Evolutionary conservation across 2,888 invertebrate species (phyloP), one percentile per base, ranked within the genome.

Genomic region (Drosophila barbarae): DNA sequence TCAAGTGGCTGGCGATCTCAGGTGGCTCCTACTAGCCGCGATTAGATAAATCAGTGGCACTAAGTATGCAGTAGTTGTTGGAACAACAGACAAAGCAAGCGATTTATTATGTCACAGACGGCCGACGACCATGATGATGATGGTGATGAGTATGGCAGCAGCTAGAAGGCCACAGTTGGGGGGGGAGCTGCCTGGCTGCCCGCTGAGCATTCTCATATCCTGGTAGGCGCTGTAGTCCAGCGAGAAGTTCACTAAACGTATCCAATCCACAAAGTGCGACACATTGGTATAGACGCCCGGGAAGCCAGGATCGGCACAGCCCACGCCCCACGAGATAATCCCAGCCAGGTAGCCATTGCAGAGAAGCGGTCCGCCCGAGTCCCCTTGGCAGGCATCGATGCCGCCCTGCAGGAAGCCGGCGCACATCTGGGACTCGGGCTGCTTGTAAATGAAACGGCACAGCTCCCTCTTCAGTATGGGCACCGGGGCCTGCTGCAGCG

Each of bases 231-330:
- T 8, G 18, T 68, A 68, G 39, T 68, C 50, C 18, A 68, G 44
- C 8, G 68, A 28, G 3, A 28, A 3, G 15, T 68, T 68, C 5
- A 18, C 9, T 3, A 0, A 1, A 1, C 26, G 30, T 5, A 87
- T 84, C 84, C 86, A 87, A 0, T 58, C 12, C 0, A 41, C 9
- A 18, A 70, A 70, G 39, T 72, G 32, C 0, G 64, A 42, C 0
- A 96, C 94, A 55, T 93, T 90, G 0, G 94, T 92, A 86, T 96
- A 96, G n/a, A 96, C 91, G 0, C 95, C 95, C 0, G 95, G 95
- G 67, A 91, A 92, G 21, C 91, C 91, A 15, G 93, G 91, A 56
- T 92, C 91, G 0, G 94, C 95, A 85, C 96, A 96, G 7, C 93
- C 91, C 18, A 93, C 91, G n/a, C 95, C 95, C 94, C 94, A 96